Percentiles rank a stretch among this genome's conserved stretches.
Conservation (phyloP, 35 echinoderm and acorn worm species). For the Nesometra sesokonis region DNA sequence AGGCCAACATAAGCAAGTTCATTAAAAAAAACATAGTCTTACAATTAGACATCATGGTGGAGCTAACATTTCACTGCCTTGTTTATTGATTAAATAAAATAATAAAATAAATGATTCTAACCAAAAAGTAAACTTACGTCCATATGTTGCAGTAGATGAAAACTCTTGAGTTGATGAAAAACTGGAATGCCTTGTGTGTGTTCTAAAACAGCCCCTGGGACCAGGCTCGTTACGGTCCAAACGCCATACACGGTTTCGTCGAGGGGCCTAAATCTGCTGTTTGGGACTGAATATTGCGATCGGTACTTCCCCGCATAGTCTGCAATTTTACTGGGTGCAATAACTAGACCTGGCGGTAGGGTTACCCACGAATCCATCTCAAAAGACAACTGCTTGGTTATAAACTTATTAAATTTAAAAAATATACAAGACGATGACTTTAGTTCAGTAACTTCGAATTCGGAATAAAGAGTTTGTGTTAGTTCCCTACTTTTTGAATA, state of each 20-base stretch:
- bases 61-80: no score
- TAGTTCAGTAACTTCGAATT: not conserved
- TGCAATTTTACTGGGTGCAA: not conserved
- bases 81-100: no score
- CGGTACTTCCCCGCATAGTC: not conserved
- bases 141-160: not conserved
- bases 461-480: not conserved
- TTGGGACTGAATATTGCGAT: not conserved
- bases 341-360: not conserved
- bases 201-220: not conserved
- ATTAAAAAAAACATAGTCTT: no score
- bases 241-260: not conserved
- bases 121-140: not conserved
- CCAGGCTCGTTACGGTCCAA: not conserved
- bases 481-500: not conserved
- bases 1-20: no score
- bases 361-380: not conserved
- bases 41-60: no score
- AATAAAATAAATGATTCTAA: no score
- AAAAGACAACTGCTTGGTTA: no score
- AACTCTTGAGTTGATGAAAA: not conserved
- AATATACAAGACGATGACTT: not conserved
- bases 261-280: not conserved
- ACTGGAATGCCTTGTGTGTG: not conserved
- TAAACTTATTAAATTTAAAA: no score